These are phyloP conservation scores for Heterodera carotae DNA, from an alignment of 1,140 invertebrate genomes.

Conservation along the genomic window DNA sequence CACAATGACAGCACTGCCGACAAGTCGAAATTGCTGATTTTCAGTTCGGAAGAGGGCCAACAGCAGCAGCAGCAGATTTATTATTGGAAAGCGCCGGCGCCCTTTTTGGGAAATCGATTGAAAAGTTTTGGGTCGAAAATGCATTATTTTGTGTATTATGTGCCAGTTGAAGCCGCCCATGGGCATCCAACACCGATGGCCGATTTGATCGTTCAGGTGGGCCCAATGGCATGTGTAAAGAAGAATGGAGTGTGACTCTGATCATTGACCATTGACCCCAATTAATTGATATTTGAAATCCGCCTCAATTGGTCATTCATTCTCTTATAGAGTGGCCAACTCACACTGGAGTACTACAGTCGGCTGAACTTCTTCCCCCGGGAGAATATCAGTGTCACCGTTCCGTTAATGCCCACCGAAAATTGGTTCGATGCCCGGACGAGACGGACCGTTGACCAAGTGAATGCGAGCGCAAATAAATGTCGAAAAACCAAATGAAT, in stretches of 20 bases:
- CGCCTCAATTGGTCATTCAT: slow-evolving; percentile 21
- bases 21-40: slow-evolving; percentile 40
- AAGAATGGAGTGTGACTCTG: neutral
- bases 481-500: neutral
- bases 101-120: slow-evolving; percentile 70
- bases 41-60: slow-evolving; percentile 53
- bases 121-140: slow-evolving; percentile 83
- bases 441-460: slow-evolving; percentile 71
- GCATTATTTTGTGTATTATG: slow-evolving; percentile 78
- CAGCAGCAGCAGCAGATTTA: slow-evolving; percentile 72
- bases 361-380: slow-evolving; percentile 55
- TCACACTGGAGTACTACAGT: slow-evolving; percentile 70
- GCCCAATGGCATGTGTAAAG: slow-evolving; percentile 44
- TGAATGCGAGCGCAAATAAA: neutral
- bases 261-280: neutral
- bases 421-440: slow-evolving; percentile 63
- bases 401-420: slow-evolving; percentile 69
- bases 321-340: slow-evolving; percentile 67
- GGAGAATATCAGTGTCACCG: slow-evolving; percentile 66
- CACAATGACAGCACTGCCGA: neutral
- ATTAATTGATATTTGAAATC: too few relatives aligned
- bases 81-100: slow-evolving; percentile 83
- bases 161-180: slow-evolving; percentile 79
- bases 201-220: slow-evolving; percentile 81
- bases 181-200: slow-evolving; percentile 72